Percentiles rank a stretch among this genome's conserved stretches.
These are phyloP conservation scores for zebrafish (Danio rerio) DNA, from an alignment of 2,113 vertebrate genomes.

Conservation along the genomic window GRCz12tu NC_133177.1:42686001-42686500, in stretches of 20 bases:
- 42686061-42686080: not conserved
- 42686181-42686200: not conserved
- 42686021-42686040: constrained; percentile 35
- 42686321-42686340: not conserved
- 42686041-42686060: not conserved
- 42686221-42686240: not conserved
- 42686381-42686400: not conserved
- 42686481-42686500: not conserved
- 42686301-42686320: not conserved
- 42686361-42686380: constrained; percentile 1
- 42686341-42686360: not conserved
- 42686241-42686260: not conserved
- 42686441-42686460: constrained; percentile 21
- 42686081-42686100: constrained; percentile 31
- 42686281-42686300: constrained; percentile 14
- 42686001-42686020: constrained; percentile 32
- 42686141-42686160: not conserved
- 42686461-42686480: not conserved
- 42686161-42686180: constrained; percentile 10
- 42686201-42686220: not conserved
- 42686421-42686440: constrained; percentile 17
- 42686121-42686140: not conserved
- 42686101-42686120: constrained; percentile 9
- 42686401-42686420: not conserved
- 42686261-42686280: constrained; percentile 4